phyloP scores from a whole-genome alignment of 2,797 vertebrate species.

The Syndactyla subalaris region DNA sequence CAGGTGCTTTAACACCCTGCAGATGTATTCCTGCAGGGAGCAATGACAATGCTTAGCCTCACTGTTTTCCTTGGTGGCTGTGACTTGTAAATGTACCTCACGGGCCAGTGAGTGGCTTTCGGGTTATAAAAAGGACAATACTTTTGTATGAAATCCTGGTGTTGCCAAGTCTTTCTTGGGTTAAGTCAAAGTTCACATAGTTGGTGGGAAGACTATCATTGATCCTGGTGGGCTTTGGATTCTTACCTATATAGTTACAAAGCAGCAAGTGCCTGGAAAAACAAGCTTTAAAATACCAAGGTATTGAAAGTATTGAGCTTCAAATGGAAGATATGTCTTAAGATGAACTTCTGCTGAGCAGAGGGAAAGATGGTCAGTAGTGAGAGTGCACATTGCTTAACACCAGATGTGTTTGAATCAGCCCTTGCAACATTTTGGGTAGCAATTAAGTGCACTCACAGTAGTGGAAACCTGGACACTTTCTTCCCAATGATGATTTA shows the following conservation, averaged over 20 bases:
- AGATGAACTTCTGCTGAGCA: background rate
- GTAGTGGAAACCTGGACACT: background rate
- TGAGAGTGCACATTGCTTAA: accelerated
- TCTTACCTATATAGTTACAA: background rate
- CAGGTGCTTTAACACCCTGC: background rate
- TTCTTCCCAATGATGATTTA: background rate
- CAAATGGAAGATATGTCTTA: background rate
- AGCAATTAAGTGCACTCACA: background rate
- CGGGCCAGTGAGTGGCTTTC: background rate
- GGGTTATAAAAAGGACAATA: background rate
- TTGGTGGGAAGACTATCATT: background rate
- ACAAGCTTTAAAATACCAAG: background rate
- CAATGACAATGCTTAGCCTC: background rate
- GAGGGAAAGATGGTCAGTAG: background rate
- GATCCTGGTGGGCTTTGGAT: background rate
- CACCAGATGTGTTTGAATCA: background rate
- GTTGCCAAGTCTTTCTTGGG: background rate
- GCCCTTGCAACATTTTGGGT: background rate
- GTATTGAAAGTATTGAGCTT: background rate
- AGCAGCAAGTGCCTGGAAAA: background rate
- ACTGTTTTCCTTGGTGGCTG: background rate
- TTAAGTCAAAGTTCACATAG: background rate
- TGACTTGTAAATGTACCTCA: background rate
- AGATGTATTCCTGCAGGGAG: background rate
- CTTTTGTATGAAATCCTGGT: background rate